Evolutionary conservation across 2,113 vertebrate genomes (phyloP).

Genomic region (Trochalopteron elliotii): DNA sequence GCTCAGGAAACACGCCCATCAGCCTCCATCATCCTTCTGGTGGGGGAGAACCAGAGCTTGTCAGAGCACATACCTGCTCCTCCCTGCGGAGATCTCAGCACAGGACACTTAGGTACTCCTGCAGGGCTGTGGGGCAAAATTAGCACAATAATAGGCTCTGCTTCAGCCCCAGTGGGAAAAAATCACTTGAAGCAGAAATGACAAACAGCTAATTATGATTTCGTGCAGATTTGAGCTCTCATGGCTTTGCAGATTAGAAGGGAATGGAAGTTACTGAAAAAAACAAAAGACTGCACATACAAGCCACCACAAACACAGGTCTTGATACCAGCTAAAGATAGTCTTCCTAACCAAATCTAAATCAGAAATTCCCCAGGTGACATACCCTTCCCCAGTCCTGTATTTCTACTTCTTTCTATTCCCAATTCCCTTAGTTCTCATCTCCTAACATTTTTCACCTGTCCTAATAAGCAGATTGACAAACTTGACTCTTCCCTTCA

Average conservation of each 20-base stretch:
- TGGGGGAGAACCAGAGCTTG: neutral
- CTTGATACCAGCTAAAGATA: neutral
- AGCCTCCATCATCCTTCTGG: neutral
- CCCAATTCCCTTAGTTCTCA: neutral
- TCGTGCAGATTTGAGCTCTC: neutral
- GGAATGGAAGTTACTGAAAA: neutral
- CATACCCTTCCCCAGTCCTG: neutral
- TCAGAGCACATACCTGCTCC: neutral
- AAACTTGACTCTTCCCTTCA: neutral
- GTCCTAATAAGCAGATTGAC: neutral
- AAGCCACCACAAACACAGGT: neutral
- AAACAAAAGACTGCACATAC: neutral
- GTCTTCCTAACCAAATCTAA: neutral
- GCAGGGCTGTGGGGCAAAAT: neutral
- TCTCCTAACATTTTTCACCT: neutral
- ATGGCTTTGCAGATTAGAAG: neutral
- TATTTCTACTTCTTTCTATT: neutral
- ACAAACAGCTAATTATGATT: neutral
- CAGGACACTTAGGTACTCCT: neutral
- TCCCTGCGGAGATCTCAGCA: neutral
- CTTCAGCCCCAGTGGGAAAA: neutral
- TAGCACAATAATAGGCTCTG: neutral
- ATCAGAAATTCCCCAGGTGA: neutral
- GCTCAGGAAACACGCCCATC: accelerated
- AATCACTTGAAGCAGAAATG: neutral